Evolutionary conservation across 1,140 invertebrate species (phyloP), one percentile per base, ranked within the genome.

Genomic region (Bombus affinis): DNA sequence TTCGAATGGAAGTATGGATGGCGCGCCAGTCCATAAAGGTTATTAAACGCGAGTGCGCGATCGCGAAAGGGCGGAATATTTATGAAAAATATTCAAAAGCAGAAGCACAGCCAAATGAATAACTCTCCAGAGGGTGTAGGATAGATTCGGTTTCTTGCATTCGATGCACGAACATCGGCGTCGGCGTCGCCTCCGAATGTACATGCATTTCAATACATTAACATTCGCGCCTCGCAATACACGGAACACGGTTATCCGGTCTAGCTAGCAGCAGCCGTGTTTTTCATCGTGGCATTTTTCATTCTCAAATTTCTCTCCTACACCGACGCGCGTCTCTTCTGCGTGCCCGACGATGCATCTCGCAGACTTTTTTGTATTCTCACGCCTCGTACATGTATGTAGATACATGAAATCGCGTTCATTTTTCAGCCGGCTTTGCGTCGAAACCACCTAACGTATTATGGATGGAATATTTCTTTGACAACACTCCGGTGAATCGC

Each of bases 201-300:
- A 86, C 89, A 89, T 89, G 85, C 70, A 90, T 89, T 89, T 90
- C 88, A 90, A 90, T 90, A 87, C 68, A 90, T 89, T 89, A 87
- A 65, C 78, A 66, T 59, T 42, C 25, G 57, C 37, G 37, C 39
- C 70, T 6, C 59, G 80, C 74, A 72, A 88, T 66, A 85, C 74
- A 78, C 37, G 73, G 70, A 84, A 90, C 53, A 78, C 72, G 74
- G 88, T 86, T 53, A 53, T 53, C 47, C 80, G 28, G 35, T 32
- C 74, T 72, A 53, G 4, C 25, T 42, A 32, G 39, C 53, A 22
- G 35, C 66, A 57, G 28, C 78, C 82, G 25, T 66, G 68, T 86
- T 70, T 81, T 88, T 85, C 68, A 77, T 86, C 81, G 42, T 35
- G 72, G 73, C 66, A 66, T 83, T 62, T 77, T 57, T 75, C 80